These are phyloP conservation scores for Lipophrys pholis DNA, from an alignment of 2,113 vertebrate species.

Conservation along the genomic window DNA sequence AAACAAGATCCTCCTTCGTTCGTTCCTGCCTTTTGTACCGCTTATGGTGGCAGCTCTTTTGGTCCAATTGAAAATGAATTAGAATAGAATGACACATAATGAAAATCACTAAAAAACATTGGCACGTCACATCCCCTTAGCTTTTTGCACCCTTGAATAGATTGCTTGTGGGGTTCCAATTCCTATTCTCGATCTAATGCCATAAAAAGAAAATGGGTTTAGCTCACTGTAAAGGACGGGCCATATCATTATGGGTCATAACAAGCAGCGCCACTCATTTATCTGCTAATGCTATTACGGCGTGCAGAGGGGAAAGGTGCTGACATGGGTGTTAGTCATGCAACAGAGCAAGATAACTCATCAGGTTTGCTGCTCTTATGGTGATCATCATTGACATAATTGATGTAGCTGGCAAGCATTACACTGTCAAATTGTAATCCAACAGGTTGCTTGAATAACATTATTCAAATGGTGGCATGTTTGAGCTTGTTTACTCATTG, in stretches of 20 bases:
- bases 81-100: slow-evolving; percentile 84
- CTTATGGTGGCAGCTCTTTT: slow-evolving; percentile 74
- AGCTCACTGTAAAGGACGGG: slow-evolving; percentile 72
- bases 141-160: slow-evolving; percentile 80
- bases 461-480: slow-evolving; percentile 28
- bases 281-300: slow-evolving; percentile 78
- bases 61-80: slow-evolving; percentile 85
- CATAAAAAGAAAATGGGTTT: slow-evolving; percentile 73
- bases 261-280: slow-evolving; percentile 77
- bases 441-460: slow-evolving; percentile 44
- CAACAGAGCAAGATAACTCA: slow-evolving; percentile 56
- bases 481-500: slow-evolving; percentile 47
- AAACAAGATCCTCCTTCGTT: slow-evolving; percentile 76
- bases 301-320: slow-evolving; percentile 57
- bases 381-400: slow-evolving; percentile 61
- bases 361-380: slow-evolving; percentile 40
- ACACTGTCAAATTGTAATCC: slow-evolving; percentile 53
- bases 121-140: slow-evolving; percentile 83
- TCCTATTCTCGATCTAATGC: slow-evolving; percentile 62
- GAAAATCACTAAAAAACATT: slow-evolving; percentile 83
- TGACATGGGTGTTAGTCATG: slow-evolving; percentile 73
- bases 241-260: slow-evolving; percentile 73
- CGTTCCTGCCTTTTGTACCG: slow-evolving; percentile 59
- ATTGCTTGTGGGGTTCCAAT: slow-evolving; percentile 82
- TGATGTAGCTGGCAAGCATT: slow-evolving; percentile 48